A percentile compares a stretch with the other conserved stretches of the same genome.
Evolutionary conservation across 2,888 invertebrate species (phyloP).

Genomic region (Polydrusus cervinus): DNA sequence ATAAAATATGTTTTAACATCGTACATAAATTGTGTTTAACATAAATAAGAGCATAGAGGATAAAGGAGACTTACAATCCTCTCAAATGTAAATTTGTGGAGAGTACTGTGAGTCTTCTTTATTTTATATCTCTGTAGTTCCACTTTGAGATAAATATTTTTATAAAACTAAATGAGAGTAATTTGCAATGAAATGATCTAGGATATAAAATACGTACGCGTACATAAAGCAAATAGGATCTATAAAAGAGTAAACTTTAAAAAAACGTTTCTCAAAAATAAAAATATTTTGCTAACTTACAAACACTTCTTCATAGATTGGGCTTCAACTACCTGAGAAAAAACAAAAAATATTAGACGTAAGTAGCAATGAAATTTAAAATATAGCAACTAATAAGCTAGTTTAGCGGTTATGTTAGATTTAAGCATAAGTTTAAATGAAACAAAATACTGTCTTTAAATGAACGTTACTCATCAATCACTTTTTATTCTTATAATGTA

Average conservation of each 20-base stretch:
- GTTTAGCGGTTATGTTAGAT: not conserved
- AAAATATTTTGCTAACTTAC: slow-evolving; percentile 15
- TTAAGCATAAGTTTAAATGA: not conserved
- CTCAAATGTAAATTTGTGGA: no score
- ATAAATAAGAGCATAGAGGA: not conserved
- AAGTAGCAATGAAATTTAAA: not conserved
- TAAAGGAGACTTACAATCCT: no score
- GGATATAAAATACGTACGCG: slow-evolving; percentile 26
- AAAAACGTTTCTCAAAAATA: slow-evolving; percentile 5
- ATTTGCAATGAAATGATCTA: not conserved
- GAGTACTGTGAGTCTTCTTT: no score
- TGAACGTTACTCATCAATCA: no score
- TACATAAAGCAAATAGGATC: slow-evolving; percentile 30
- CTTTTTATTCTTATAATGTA: no score
- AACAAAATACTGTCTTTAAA: not conserved
- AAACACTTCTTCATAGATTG: slow-evolving; percentile 23
- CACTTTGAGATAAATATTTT: no score
- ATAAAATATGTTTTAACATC: slow-evolving; percentile 34
- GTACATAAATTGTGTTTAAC: not conserved
- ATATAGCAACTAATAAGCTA: not conserved
- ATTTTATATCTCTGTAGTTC: no score
- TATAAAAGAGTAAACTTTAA: slow-evolving; percentile 2
- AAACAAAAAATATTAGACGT: slow-evolving; percentile 26
- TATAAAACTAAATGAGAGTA: not conserved
- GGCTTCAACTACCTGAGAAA: slow-evolving; percentile 36